phyloP scores from a whole-genome alignment of 2,888 invertebrate genomes.

The Thecocarcelia acutangulata region DNA sequence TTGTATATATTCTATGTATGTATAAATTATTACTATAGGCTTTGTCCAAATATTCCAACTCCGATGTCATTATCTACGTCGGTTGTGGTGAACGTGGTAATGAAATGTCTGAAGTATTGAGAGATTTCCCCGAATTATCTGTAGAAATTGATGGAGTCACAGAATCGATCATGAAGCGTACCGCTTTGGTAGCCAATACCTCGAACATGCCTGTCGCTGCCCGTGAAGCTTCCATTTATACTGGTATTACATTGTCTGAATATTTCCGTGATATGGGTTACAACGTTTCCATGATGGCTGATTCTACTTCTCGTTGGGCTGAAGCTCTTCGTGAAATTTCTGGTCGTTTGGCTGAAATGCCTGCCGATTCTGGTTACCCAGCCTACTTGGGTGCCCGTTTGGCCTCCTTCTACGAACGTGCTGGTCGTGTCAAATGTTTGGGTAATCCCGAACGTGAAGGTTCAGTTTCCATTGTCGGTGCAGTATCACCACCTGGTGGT shows the following conservation, averaged over 20 bases:
- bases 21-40: slow-evolving; percentile 83
- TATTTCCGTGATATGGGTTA: slow-evolving; percentile 99
- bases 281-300: slow-evolving; percentile 99
- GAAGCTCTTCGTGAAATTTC: slow-evolving; percentile 99
- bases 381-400: slow-evolving; percentile 99
- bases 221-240: slow-evolving; percentile 99
- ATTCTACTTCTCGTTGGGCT: slow-evolving; percentile 99
- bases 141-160: slow-evolving; percentile 98
- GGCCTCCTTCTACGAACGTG: slow-evolving; percentile 99
- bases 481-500: slow-evolving; percentile 99
- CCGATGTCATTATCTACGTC: slow-evolving; percentile 99
- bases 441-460: slow-evolving; percentile 99
- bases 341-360: slow-evolving; percentile 99
- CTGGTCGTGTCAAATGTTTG: slow-evolving; percentile 97
- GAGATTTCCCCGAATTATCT: slow-evolving; percentile 98
- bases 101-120: slow-evolving; percentile 99
- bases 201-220: slow-evolving; percentile 99
- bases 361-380: slow-evolving; percentile 99
- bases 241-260: slow-evolving; percentile 99
- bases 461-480: slow-evolving; percentile 99
- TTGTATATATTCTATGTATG: background rate
- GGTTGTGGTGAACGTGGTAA: slow-evolving; percentile 99
- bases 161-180: slow-evolving; percentile 99
- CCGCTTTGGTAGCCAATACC: slow-evolving; percentile 99
- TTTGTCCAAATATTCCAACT: slow-evolving; percentile 99